Base-by-base conservation (phyloP, 2,888 invertebrate genomes). In the Rhaphigaster nebulosa region DNA sequence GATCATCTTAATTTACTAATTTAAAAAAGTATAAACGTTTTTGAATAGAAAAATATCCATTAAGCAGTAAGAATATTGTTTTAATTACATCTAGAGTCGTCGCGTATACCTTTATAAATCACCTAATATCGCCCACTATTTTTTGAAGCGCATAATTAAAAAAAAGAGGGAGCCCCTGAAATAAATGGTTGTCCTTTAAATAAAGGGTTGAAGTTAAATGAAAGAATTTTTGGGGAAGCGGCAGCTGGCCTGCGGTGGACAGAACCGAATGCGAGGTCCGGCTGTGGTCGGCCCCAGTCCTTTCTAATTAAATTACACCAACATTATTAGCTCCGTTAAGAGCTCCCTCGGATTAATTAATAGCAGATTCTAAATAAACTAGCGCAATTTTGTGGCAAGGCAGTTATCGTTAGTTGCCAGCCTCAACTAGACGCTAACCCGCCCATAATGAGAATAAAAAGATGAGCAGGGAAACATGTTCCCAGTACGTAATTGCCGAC, bases 261-360 rank as follows among this genome's bases (percentile, higher is more conserved):
- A 45, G 41, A 84, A 45, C 45, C 84, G 41, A 45, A 45, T 45
- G 41, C 84, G 8, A 45, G 41, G 20, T 41, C 41, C 45, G 13
- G 1, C 26, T 41, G 26, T 2, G 84, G 41, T 45, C 45, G 26
- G 0, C 26, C 34, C 84, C 45, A 10, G 26, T n/a, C 84, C 41
- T 26, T 84, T 84, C 84, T 84, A 84, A 84, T 84, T 45, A 84
- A 84, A 84, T 84, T 84, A 84, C 84, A 84, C 23, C 41, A 45
- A 84, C 84, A 84, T 84, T 84, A 84, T 84, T 45, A 84, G 34
- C 34, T 34, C 70, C 34, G 70, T 34, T 70, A 34, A 70, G 34
- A 70, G 70, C 34, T 8, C 18, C 20, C 70, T 34, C 5, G 70
- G 34, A 70, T 70, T 70, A 70, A 70, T 70, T 70, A 70, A 70